Percentiles rank a stretch among this genome's conserved stretches.
Conservation (phyloP, 1,140 invertebrate species). For the Aphelinus atriplicis region DNA sequence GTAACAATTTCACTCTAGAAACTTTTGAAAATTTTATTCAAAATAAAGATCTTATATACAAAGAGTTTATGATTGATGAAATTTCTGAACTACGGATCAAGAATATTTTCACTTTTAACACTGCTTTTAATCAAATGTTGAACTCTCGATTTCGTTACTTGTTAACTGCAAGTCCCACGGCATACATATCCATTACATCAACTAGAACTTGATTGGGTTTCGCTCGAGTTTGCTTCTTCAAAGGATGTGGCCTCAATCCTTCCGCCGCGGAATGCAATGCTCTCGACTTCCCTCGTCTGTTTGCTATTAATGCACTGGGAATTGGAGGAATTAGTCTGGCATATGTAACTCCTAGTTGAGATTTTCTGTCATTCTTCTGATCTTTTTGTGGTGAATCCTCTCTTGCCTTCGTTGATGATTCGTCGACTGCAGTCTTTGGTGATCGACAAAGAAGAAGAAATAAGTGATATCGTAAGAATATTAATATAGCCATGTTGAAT, state of each 20-base stretch:
- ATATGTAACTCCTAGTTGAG: background rate
- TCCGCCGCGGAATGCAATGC: background rate
- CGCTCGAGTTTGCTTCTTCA: conserved; percentile 25
- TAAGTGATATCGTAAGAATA: background rate
- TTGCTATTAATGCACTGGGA: conserved; percentile 1
- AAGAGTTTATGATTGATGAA: background rate
- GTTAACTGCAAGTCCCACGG: conserved; percentile 52
- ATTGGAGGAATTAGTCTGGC: conserved; percentile 4
- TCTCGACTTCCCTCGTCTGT: conserved; percentile 10
- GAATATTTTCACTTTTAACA: too few species aligned
- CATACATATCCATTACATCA: conserved; percentile 56
- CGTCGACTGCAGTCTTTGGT: background rate
- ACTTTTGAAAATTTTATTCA: conserved; percentile 11
- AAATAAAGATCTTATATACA: conserved; percentile 24
- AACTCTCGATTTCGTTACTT: conserved; percentile 32
- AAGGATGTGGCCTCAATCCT: background rate
- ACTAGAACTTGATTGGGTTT: conserved; percentile 43
- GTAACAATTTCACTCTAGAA: too few species aligned
- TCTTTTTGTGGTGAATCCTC: background rate
- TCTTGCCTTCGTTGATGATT: background rate
- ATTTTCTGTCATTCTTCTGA: conserved; percentile 1
- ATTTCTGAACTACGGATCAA: background rate
- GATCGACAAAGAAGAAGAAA: background rate
- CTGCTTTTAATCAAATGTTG: too few species aligned
- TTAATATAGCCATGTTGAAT: background rate